A percentile compares a stretch with the other conserved stretches of the same genome.
Conservation (phyloP, 2,113 vertebrate species). For the Tetrao urogallus region DNA sequence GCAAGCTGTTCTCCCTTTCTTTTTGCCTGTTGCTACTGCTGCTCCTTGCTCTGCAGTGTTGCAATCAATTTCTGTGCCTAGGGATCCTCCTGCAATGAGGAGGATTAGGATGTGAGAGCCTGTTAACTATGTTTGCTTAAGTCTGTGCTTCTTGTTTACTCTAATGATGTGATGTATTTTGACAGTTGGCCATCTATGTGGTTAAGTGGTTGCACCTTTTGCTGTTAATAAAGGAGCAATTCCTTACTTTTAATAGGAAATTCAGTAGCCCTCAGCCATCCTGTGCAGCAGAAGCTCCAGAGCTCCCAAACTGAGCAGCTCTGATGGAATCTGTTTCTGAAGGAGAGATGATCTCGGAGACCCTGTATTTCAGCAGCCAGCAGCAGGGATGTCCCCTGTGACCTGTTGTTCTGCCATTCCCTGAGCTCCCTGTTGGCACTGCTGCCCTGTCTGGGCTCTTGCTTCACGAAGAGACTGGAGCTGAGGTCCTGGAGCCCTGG, state of each 20-base stretch:
- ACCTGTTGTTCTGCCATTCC: background rate
- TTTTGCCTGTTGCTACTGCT: background rate
- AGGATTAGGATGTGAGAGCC: constrained; percentile 15
- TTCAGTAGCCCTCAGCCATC: rapidly evolving
- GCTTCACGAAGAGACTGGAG: background rate
- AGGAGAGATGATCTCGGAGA: background rate
- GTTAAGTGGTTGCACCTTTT: background rate
- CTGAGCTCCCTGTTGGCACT: background rate
- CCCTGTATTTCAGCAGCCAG: background rate
- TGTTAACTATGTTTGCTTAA: constrained; percentile 15
- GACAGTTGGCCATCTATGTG: background rate
- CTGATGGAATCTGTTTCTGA: background rate
- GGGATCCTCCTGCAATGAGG: background rate
- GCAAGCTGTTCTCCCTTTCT: background rate
- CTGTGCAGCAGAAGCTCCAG: background rate
- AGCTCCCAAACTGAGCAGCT: background rate
- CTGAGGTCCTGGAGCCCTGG: background rate
- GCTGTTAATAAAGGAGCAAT: background rate
- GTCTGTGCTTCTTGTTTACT: background rate
- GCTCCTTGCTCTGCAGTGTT: background rate
- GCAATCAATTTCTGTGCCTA: background rate
- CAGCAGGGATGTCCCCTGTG: background rate
- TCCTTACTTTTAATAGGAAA: background rate
- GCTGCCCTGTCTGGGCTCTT: background rate
- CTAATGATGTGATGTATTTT: background rate